These are phyloP conservation scores for Drymonia ruficornis DNA, from an alignment of 2,888 invertebrate genomes.

Conservation along the genomic window DNA sequence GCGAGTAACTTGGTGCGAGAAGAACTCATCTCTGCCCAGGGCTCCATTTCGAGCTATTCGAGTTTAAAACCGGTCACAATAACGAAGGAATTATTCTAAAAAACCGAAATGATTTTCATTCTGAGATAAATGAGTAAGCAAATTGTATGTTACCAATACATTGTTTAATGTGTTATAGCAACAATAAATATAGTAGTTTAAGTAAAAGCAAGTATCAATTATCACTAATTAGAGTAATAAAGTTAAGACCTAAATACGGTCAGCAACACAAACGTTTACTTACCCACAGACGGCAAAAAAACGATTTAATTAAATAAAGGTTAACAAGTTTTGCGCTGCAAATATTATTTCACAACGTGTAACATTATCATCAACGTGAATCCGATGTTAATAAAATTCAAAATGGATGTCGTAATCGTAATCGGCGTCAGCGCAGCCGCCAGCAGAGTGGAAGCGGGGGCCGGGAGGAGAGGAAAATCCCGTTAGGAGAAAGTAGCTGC, in stretches of 20 bases:
- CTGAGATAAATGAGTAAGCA: no score
- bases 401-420: conserved; percentile 73
- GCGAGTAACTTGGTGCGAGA: conserved; percentile 53
- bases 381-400: conserved; percentile 68
- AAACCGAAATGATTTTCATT: no score
- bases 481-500: conserved; percentile 84
- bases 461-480: conserved; percentile 60
- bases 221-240: background rate
- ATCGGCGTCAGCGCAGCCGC: conserved; percentile 54
- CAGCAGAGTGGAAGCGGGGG: conserved; percentile 34
- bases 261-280: conserved; percentile 1
- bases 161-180: no score
- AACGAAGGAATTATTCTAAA: no score
- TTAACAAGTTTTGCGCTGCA: conserved; percentile 44
- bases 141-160: no score
- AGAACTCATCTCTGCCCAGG: conserved; percentile 53
- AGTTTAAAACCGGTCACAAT: background rate
- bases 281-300: background rate
- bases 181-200: no score
- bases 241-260: background rate
- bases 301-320: conserved; percentile 36
- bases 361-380: conserved; percentile 59
- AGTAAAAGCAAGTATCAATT: background rate
- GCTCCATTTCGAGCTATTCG: conserved; percentile 19
- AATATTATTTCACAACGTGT: conserved; percentile 59